Evolutionary conservation across 2,797 vertebrate species (phyloP), one percentile per base, ranked within the genome.

Genomic region (Syngnathus acus): DNA sequence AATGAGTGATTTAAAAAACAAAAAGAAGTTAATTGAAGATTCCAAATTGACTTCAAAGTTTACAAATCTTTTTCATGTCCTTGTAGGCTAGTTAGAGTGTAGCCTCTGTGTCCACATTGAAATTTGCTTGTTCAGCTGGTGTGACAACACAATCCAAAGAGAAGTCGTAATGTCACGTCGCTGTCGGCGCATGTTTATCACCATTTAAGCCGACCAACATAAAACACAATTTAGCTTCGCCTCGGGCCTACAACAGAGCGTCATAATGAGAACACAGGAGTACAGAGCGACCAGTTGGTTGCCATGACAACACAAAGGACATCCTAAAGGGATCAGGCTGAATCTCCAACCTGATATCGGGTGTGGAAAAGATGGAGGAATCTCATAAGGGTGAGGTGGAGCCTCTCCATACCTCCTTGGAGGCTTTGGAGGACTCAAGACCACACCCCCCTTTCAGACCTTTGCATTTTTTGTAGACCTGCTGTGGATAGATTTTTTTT

Each of bases 271-370:
- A 72, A 71, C 60, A 65, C 17, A 72, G 66, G 26, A 68, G 37
- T 39, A 14, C 37, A n/a, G 37, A 59, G 37, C 1, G 57, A 39
- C 23, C 11, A 9, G 17, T 10, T 2, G 9, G 83, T 84, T 86
- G 78, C 79, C 71, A 82, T 84, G 85, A 78, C 83, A 82, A 84
- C 85, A 77, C 73, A 21, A 53, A 60, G 67, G 80, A 81, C 68
- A 80, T 43, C 32, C 32, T 76, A 72, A 67, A 67, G 74, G 79
- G 21, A 54, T 11, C 23, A 54, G 68, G 71, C 64, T 67, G 67
- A 70, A 75, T 75, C 63, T 78, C 68, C 64, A 62, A 71, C 62
- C 70, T 78, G 75, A 77, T 71, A 80, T 78, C 70, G 10, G 8
- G 21, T 53, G 51, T 54, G 11, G 10, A 26, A 9, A 51, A 51